phyloP scores from a whole-genome alignment of 2,113 vertebrate genomes.

The Pontoporia blainvillei region DNA sequence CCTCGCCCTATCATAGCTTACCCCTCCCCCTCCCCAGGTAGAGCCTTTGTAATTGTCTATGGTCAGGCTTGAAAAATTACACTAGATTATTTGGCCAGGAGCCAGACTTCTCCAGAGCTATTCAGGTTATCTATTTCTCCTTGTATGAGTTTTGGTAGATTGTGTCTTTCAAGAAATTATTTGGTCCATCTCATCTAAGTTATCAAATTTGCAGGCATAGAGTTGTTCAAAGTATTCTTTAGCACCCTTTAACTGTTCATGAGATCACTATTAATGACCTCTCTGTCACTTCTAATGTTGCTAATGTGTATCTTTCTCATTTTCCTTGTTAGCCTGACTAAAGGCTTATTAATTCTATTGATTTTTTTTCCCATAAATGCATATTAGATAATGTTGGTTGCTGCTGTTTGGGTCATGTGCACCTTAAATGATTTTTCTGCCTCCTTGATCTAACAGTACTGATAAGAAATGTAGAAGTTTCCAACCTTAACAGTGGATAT shows the following conservation, averaged over 20 bases:
- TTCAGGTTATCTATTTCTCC: background rate
- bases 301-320: background rate
- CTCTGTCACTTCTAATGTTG: background rate
- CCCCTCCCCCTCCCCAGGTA: too few relatives aligned
- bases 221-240: background rate
- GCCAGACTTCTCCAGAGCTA: background rate
- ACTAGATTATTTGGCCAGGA: background rate
- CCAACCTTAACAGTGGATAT: background rate
- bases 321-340: background rate
- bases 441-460: background rate
- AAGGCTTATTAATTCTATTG: background rate
- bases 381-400: background rate
- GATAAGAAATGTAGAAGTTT: background rate
- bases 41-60: background rate
- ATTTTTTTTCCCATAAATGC: background rate
- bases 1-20: too few relatives aligned
- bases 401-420: background rate
- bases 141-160: background rate
- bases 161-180: background rate
- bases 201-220: background rate
- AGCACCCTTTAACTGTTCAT: background rate
- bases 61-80: background rate
- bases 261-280: background rate
- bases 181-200: background rate
- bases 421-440: background rate